Conservation (phyloP, 2,888 invertebrate genomes). For the Myopa testacea region DNA sequence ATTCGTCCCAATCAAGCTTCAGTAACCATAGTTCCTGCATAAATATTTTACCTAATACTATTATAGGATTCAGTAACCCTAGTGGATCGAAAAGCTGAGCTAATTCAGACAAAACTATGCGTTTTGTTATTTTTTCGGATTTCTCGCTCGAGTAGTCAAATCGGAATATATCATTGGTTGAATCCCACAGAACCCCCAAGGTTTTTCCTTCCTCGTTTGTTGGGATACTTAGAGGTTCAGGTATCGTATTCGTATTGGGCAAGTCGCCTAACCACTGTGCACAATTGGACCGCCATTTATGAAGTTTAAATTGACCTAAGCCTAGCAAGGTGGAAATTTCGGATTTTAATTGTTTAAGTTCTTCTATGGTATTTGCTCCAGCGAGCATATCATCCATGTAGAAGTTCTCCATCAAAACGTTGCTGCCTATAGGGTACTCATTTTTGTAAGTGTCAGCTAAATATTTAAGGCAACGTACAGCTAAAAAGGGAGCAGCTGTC, state of each 20-base stretch:
- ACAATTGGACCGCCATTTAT: not conserved
- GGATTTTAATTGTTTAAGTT: not conserved
- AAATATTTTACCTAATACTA: not conserved
- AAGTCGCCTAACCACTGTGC: not conserved
- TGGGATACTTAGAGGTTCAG: not conserved
- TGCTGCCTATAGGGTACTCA: not conserved
- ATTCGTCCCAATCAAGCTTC: constrained; percentile 6
- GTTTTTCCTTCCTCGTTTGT: not conserved
- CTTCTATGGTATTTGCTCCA: no score
- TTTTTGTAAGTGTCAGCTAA: constrained; percentile 14
- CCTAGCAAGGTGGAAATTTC: no score
- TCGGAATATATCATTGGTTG: not conserved
- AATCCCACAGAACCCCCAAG: not conserved
- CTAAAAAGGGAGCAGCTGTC: constrained; percentile 16
- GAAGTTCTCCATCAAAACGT: not conserved
- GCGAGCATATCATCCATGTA: no score
- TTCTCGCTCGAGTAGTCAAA: not conserved
- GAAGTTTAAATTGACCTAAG: not conserved
- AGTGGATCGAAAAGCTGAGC: no score
- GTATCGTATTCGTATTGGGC: not conserved
- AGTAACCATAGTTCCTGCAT: constrained; percentile 7
- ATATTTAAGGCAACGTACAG: constrained; percentile 26
- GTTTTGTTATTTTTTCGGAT: no score
- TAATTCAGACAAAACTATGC: no score
- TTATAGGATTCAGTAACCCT: not conserved